These are phyloP conservation scores for Pseudobourletiella spinata DNA, from an alignment of 1,140 invertebrate species.

Conservation along the genomic window DNA sequence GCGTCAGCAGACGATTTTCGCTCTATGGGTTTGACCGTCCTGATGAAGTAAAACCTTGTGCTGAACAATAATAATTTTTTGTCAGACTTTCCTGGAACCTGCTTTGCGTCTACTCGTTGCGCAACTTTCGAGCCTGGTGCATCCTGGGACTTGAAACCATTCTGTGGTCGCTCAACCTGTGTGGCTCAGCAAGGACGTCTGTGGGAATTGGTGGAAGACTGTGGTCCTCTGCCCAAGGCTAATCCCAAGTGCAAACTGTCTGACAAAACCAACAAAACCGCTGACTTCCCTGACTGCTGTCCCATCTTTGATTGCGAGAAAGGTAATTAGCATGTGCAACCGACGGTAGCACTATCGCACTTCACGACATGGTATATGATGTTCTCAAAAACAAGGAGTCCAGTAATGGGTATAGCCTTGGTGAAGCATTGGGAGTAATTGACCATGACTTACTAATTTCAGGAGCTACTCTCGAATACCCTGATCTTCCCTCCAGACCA, in stretches of 20 bases:
- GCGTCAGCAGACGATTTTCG: too few species aligned
- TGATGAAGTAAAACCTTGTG: not conserved
- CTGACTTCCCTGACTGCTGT: conserved; percentile 72
- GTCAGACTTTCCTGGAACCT: conserved; percentile 78
- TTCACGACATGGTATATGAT: too few species aligned
- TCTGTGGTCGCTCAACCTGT: conserved; percentile 78
- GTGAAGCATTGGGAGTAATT: not conserved
- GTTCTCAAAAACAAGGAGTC: too few species aligned
- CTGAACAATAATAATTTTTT: conserved; percentile 22
- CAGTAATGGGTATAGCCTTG: too few species aligned
- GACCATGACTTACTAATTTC: conserved; percentile 39
- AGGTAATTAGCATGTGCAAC: too few species aligned
- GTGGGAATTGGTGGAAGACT: conserved; percentile 72
- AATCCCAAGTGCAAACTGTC: conserved; percentile 77
- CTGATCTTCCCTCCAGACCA: conserved; percentile 60
- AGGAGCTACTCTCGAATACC: conserved; percentile 72
- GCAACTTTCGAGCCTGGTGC: conserved; percentile 70
- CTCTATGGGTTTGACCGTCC: too few species aligned
- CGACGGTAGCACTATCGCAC: too few species aligned
- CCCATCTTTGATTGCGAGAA: conserved; percentile 74
- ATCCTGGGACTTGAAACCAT: conserved; percentile 71
- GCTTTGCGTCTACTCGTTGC: conserved; percentile 79
- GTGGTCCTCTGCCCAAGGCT: conserved; percentile 69
- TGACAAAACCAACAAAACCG: conserved; percentile 79
- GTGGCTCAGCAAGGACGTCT: conserved; percentile 53